Base-by-base conservation (phyloP, 2,888 invertebrate genomes). In the Andrena hattorfiana region DNA sequence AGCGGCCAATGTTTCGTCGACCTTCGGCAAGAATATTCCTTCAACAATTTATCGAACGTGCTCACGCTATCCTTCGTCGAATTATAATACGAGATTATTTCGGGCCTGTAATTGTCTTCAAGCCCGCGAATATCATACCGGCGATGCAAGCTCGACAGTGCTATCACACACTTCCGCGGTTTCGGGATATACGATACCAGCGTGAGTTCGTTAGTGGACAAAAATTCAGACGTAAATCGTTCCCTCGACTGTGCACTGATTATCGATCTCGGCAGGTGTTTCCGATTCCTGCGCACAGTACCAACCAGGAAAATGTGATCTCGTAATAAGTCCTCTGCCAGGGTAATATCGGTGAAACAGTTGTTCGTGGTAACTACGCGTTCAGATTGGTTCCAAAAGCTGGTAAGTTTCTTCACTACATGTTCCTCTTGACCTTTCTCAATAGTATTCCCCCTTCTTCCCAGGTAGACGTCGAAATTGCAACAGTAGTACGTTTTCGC, bases 401-500 rank as follows among this genome's bases (percentile, higher is more conserved):
- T n/a, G 5, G 30, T 20, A 2, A 67, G 20, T n/a, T 51, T 16
- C 51, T 51, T 67, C 2, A 30, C 67, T 3, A 67, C 28, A n/a
- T 26, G 49, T 5, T 67, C 30, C 8, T 13, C 54, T 2, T 54
- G 68, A 30, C 16, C 13, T 7, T 35, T 68, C 13, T 68, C 13
- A 10, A 10, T 0, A 3, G 10, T 6, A 20, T 54, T 35, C 6
- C 30, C 32, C 10, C 0, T 30, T 20, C 32, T 54, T 4, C 13
- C 54, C 13, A 32, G 7, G 20, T 56, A 54, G 13, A 68, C 6
- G 8, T 68, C 13, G n/a, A 68, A n/a, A 16, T 68, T 68, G 23
- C 68, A 56, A 6, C 68, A 68, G n/a, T 68, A 68, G 20, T 23
- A 68, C 32, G 68, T 68, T 1, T 30, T 54, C 4, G 20, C 10